phyloP scores from a whole-genome alignment of 2,888 invertebrate species.

The Zele albiditarsus region DNA sequence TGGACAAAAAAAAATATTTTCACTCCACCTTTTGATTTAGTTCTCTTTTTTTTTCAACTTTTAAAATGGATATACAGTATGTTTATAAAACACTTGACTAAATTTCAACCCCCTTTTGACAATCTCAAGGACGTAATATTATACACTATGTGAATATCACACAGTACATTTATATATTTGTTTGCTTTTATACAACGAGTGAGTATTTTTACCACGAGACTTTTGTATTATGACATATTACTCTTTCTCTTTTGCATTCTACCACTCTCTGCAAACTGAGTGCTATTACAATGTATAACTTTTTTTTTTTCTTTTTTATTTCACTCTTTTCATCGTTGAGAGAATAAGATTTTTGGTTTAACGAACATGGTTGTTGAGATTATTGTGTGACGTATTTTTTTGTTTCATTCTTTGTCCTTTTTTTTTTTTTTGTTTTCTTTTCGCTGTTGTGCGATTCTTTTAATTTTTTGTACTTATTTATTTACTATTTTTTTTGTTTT shows the following conservation, averaged over 20 bases:
- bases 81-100: conserved; percentile 61
- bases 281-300: background rate
- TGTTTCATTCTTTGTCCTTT: background rate
- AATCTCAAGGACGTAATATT: conserved; percentile 50
- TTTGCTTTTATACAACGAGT: conserved; percentile 23
- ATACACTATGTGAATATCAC: conserved; percentile 46
- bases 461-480: conserved; percentile 4
- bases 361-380: conserved; percentile 49
- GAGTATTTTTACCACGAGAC: background rate
- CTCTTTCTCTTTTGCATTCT: conserved; percentile 29
- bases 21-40: conserved; percentile 24
- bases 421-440: background rate
- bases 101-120: conserved; percentile 1
- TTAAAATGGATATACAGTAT: background rate
- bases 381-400: conserved; percentile 56
- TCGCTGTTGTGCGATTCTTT: background rate
- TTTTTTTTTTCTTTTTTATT: background rate
- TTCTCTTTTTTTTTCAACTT: conserved; percentile 1
- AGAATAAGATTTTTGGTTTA: conserved; percentile 21
- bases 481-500: too few relatives aligned
- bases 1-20: too few relatives aligned
- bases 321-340: background rate
- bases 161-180: conserved; percentile 46
- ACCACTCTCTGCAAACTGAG: conserved; percentile 31
- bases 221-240: conserved; percentile 5